Percentiles rank a stretch among this genome's conserved stretches.
phyloP scores from a whole-genome alignment of 1,140 invertebrate genomes.

The Homarus americanus region DNA sequence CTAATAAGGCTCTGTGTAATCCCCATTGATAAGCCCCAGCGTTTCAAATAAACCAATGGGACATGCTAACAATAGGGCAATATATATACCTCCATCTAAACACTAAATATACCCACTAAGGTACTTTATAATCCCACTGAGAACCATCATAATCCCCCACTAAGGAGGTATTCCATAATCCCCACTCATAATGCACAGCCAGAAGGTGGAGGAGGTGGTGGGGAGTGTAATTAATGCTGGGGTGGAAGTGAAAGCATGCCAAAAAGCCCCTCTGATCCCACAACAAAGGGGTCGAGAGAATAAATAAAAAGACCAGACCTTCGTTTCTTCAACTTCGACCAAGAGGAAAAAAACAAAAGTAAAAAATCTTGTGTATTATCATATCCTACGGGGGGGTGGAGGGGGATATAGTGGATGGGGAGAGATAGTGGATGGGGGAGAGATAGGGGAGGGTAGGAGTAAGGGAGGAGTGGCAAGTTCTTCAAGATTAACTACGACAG shows the following conservation, averaged over 20 bases:
- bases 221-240: not conserved
- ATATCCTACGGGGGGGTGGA: not conserved
- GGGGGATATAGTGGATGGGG: not conserved
- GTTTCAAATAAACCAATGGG: too few relatives aligned
- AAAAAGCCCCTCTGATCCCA: not conserved
- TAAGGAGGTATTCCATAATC: too few relatives aligned
- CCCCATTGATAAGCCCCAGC: too few relatives aligned
- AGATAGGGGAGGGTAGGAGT: not conserved
- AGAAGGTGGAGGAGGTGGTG: too few relatives aligned
- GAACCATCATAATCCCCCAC: too few relatives aligned
- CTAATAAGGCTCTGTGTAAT: not conserved
- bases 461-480: not conserved
- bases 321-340: slow-evolving; percentile 34
- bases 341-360: not conserved
- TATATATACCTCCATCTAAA: too few relatives aligned
- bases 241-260: not conserved
- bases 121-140: too few relatives aligned
- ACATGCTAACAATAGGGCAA: too few relatives aligned
- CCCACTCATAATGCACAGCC: too few relatives aligned
- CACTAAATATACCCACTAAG: too few relatives aligned
- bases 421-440: too few relatives aligned
- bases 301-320: slow-evolving; percentile 18
- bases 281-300: slow-evolving; percentile 37
- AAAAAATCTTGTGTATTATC: not conserved
- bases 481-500: too few relatives aligned